Percentiles rank a stretch among this genome's conserved stretches.
phyloP scores from a whole-genome alignment of 2,113 vertebrate genomes.

The Tupaia chinensis region DNA sequence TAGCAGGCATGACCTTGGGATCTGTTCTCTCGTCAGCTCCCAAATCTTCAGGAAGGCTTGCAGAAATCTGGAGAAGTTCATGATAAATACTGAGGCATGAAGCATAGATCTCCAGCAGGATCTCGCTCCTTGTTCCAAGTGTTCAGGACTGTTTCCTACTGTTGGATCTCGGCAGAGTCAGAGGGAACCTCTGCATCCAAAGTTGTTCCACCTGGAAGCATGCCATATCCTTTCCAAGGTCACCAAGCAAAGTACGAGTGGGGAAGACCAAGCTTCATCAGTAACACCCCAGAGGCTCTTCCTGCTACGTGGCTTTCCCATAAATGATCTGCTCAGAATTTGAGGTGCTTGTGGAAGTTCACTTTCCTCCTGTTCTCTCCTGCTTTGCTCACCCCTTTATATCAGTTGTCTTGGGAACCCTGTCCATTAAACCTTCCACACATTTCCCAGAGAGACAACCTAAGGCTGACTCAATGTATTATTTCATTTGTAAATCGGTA shows the following conservation, averaged over 20 bases:
- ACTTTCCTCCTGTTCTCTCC: background rate
- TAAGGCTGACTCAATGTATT: background rate
- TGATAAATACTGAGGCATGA: background rate
- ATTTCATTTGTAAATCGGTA: background rate
- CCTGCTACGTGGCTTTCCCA: no score
- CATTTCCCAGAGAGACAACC: background rate
- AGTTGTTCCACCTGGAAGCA: background rate
- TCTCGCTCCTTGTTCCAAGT: background rate
- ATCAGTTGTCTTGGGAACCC: background rate
- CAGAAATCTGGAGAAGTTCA: background rate
- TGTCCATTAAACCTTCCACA: background rate
- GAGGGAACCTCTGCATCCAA: background rate
- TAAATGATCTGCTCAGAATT: background rate
- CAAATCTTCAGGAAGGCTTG: background rate
- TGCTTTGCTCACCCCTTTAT: background rate
- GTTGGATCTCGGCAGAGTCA: background rate
- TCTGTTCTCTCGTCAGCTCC: background rate
- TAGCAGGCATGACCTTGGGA: background rate
- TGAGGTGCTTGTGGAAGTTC: background rate
- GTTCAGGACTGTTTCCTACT: background rate
- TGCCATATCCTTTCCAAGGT: no score
- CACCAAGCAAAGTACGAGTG: no score
- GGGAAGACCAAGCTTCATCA: background rate
- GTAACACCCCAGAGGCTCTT: background rate
- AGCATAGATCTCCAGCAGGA: no score